Conservation (phyloP, 2,113 vertebrate species). For the Hippocampus guttulatus region DNA sequence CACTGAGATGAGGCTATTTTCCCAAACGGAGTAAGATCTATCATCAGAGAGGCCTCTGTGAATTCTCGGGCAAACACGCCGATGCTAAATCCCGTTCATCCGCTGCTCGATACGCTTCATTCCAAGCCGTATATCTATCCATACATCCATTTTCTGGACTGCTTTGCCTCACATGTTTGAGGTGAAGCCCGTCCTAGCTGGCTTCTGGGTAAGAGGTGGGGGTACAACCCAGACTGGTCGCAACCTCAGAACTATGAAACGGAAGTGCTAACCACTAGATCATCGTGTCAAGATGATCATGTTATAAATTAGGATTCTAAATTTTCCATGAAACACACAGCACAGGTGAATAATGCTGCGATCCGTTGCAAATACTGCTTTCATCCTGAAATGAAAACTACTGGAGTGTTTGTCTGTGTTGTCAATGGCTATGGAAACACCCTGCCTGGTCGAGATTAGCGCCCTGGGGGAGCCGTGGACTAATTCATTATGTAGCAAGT, state of each 20-base stretch:
- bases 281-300: too few species aligned
- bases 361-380: not conserved
- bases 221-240: not conserved
- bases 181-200: not conserved
- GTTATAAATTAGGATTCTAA: not conserved
- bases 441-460: not conserved
- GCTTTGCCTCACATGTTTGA: not conserved
- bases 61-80: constrained; percentile 5
- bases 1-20: constrained; percentile 21
- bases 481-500: not conserved
- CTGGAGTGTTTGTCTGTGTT: not conserved
- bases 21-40: not conserved
- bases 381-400: not conserved
- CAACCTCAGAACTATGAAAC: not conserved
- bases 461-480: not conserved
- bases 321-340: not conserved
- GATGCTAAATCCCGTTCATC: constrained; percentile 7
- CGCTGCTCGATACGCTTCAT: not conserved
- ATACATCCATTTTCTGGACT: not conserved
- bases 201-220: not conserved
- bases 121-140: not conserved
- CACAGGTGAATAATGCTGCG: not conserved
- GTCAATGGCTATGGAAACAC: not conserved
- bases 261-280: too few species aligned
- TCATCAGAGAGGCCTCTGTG: constrained; percentile 15